Conservation (phyloP, 2,797 vertebrate genomes). For the Esox masquinongy region DNA sequence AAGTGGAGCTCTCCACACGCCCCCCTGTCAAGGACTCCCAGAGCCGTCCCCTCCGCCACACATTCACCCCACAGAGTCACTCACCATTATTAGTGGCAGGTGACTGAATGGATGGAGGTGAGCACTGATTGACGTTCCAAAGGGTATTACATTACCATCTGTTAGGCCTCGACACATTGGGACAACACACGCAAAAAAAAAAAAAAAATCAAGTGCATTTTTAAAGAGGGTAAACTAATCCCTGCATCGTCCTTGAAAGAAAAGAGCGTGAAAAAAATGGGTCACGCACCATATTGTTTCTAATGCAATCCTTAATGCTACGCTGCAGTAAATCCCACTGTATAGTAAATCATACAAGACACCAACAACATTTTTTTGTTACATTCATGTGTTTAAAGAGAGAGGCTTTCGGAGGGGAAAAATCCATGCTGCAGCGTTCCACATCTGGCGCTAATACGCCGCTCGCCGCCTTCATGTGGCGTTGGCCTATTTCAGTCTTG, state of each 20-base stretch:
- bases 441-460: slow-evolving; percentile 68
- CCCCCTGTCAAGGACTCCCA: slow-evolving; percentile 46
- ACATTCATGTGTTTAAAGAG: slow-evolving; percentile 45
- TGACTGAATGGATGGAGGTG: slow-evolving; percentile 53
- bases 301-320: slow-evolving; percentile 37
- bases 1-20: slow-evolving; percentile 50
- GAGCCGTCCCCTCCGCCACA: slow-evolving; percentile 40
- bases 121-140: slow-evolving; percentile 41
- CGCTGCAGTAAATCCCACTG: slow-evolving; percentile 41
- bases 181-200: background rate
- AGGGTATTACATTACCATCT: slow-evolving; percentile 62
- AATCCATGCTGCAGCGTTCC: slow-evolving; percentile 41
- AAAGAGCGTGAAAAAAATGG: slow-evolving; percentile 32
- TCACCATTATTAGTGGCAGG: slow-evolving; percentile 67
- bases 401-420: slow-evolving; percentile 25
- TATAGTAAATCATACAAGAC: slow-evolving; percentile 49
- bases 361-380: slow-evolving; percentile 50
- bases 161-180: slow-evolving; percentile 27
- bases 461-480: slow-evolving; percentile 63
- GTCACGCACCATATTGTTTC: slow-evolving; percentile 24
- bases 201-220: slow-evolving; percentile 26
- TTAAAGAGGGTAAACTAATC: slow-evolving; percentile 22
- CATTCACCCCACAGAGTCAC: slow-evolving; percentile 48
- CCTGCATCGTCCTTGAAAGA: slow-evolving; percentile 34
- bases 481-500: slow-evolving; percentile 40